Conservation (phyloP, 2,888 invertebrate species). For the Rotaria socialis region DNA sequence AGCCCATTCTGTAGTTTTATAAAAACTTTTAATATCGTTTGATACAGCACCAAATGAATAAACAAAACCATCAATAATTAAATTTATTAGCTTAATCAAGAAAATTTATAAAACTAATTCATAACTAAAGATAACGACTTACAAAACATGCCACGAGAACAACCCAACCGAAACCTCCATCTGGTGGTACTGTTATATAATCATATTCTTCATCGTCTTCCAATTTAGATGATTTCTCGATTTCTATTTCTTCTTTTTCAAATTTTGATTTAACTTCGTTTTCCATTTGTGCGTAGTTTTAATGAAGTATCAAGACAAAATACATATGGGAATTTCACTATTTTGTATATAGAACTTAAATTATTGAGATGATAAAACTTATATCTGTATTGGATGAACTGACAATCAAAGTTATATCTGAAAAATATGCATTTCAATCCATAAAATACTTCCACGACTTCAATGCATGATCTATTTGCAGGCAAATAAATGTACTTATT, state of each 20-base stretch:
- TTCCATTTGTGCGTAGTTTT: background rate
- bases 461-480: background rate
- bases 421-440: background rate
- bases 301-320: background rate
- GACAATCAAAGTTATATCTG: background rate
- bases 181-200: conserved; percentile 32
- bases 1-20: conserved; percentile 71
- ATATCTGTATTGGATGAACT: background rate
- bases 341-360: background rate
- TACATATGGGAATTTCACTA: background rate
- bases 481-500: background rate
- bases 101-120: background rate
- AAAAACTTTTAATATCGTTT: conserved; percentile 67
- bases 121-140: background rate
- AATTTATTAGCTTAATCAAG: conserved; percentile 61
- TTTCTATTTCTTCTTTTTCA: background rate
- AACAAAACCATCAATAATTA: conserved; percentile 88
- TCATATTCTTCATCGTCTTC: background rate
- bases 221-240: background rate
- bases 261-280: background rate
- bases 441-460: background rate
- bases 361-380: background rate
- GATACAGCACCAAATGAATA: conserved; percentile 79
- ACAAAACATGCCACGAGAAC: background rate
- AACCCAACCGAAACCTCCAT: conserved; percentile 35